Base-by-base conservation (phyloP, 2,113 vertebrate species). In the Ochotona curzoniae region DNA sequence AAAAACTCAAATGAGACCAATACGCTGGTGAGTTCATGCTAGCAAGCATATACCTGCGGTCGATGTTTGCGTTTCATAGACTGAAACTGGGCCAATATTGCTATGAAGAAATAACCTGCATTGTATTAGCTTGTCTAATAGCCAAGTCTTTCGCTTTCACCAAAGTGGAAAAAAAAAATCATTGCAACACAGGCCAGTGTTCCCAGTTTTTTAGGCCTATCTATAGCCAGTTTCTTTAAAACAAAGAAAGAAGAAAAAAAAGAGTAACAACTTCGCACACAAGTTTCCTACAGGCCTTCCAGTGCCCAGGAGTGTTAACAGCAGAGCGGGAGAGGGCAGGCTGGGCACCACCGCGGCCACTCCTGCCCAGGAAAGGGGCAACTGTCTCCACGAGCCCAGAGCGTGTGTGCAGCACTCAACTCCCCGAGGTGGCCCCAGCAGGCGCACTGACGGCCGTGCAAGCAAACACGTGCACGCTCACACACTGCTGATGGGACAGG, bases 351-450 rank as follows among this genome's bases (percentile, higher is more conserved):
- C 83, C 73, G 74, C 32, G 91, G 85, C 89, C 6, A 74, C 81
- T 76, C 83, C 92, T 89, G 78, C 5, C 60, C 57, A 95, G 89
- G 79, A 75, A 84, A 94, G 93, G 93, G 71, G 75, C 93, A 93
- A 86, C 82, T 79, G 85, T 78, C 63, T 87, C 86, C 75, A 10
- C 54, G 70, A 95, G 92, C 81, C 93, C 8, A n/a, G 51, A 91
- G 91, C 51, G 90, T 13, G 61, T 63, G 89, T 75, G 7, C 83
- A 89, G 91, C 92, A 82, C 66, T 97, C 93, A 64, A 89, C 93
- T 94, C 93, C 94, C 87, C 95, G 83, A 25, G 7, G 87, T 71
- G 83, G 83, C 93, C 89, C 91, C 89, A 87, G 67, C 51, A 91
- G 96, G 89, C 86, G 92, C n/a, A 78, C 91, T 76, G 91, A 95